Evolutionary conservation across 2,888 invertebrate species (phyloP).

Genomic region (Acanthosepion lycidas): DNA sequence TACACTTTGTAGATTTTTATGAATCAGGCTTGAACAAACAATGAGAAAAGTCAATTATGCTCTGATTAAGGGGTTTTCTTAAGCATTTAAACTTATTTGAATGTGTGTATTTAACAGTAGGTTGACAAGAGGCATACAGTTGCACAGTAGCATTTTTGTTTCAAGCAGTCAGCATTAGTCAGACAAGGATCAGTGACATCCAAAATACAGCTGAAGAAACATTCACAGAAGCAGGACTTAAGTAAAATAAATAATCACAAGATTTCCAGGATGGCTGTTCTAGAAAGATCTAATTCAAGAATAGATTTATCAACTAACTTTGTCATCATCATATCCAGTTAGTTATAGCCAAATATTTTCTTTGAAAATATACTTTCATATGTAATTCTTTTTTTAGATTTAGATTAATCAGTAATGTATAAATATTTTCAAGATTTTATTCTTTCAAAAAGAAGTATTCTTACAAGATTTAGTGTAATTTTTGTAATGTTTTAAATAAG

Average conservation of each 20-base stretch:
- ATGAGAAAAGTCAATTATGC: neutral
- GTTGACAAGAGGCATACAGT: neutral
- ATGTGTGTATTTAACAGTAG: neutral
- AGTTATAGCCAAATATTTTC: neutral
- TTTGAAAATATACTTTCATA: too few species aligned
- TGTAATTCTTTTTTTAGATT: too few species aligned
- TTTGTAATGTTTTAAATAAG: too few species aligned
- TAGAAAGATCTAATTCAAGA: neutral
- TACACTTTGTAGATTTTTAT: neutral
- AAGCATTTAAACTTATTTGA: neutral
- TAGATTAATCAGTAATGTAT: too few species aligned
- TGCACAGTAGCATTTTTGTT: constrained; percentile 33
- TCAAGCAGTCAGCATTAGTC: constrained; percentile 17
- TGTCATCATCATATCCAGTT: neutral
- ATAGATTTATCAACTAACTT: neutral
- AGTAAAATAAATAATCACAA: neutral
- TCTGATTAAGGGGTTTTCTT: neutral
- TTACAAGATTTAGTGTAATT: too few species aligned
- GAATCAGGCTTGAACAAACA: neutral
- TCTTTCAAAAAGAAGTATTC: too few species aligned
- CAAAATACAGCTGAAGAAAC: constrained; percentile 10
- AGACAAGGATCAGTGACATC: constrained; percentile 23
- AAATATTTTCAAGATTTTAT: too few species aligned
- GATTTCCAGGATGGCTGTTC: neutral
- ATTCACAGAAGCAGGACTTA: neutral